Percentiles rank a stretch among this genome's conserved stretches.
phyloP scores from a whole-genome alignment of 2,797 vertebrate species.

The Semaprochilodus insignis region DNA sequence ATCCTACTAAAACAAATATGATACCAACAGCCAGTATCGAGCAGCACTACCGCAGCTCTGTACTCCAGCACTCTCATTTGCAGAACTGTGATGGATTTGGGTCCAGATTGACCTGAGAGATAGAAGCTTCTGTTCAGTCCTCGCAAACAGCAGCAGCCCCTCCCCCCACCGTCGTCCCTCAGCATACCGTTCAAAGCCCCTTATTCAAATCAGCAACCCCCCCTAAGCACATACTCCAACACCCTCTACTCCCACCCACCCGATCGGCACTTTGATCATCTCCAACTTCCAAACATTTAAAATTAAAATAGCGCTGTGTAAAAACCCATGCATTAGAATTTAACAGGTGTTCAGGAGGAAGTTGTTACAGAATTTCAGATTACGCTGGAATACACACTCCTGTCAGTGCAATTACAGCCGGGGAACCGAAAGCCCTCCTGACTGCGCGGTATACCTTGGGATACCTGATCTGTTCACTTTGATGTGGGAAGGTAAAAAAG shows the following conservation, averaged over 20 bases:
- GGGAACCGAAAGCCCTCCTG: constrained; percentile 74
- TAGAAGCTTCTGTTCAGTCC: neutral
- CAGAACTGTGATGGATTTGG: neutral
- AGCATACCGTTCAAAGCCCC: constrained; percentile 76
- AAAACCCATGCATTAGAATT: constrained; percentile 79
- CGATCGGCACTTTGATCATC: constrained; percentile 77
- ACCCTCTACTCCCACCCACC: constrained; percentile 64
- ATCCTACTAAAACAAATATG: too few relatives aligned
- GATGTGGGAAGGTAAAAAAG: constrained; percentile 77
- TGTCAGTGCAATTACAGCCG: constrained; percentile 78
- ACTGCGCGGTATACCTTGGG: constrained; percentile 75
- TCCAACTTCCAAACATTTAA: constrained; percentile 79
- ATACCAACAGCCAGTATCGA: too few relatives aligned
- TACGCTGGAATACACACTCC: constrained; percentile 71
- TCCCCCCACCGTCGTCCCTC: constrained; percentile 9
- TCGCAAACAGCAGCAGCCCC: constrained; percentile 11
- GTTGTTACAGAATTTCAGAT: constrained; percentile 80
- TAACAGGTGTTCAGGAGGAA: constrained; percentile 79
- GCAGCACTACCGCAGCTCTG: neutral
- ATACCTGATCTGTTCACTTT: constrained; percentile 79
- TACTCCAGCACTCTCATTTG: neutral
- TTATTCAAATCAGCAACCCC: constrained; percentile 77
- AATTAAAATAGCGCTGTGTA: constrained; percentile 82
- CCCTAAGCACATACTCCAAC: constrained; percentile 23
- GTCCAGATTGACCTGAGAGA: neutral